Evolutionary conservation across 2,888 invertebrate genomes (phyloP).

Genomic region (Biston betularia): DNA sequence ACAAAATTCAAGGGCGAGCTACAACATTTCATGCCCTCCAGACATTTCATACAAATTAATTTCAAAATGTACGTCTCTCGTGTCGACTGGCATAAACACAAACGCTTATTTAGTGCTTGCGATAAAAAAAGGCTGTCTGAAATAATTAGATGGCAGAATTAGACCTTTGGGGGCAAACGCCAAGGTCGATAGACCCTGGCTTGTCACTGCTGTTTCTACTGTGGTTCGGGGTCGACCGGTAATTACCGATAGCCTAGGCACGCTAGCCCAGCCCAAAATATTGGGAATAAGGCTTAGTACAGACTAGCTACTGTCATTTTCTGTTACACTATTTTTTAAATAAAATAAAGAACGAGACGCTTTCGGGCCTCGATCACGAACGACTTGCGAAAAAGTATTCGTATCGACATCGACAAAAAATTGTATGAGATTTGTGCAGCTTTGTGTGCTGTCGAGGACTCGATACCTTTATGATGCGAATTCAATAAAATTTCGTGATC

Average conservation of each 20-base stretch:
- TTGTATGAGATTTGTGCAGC: too few species aligned
- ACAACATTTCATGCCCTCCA: conserved; percentile 1
- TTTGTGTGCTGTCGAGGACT: too few species aligned
- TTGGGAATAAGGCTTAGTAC: conserved; percentile 9
- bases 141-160: conserved; percentile 32
- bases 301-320: neutral
- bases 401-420: too few species aligned
- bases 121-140: conserved; percentile 31
- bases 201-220: neutral
- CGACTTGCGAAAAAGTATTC: too few species aligned
- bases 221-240: conserved; percentile 14
- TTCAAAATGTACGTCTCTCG: conserved; percentile 18
- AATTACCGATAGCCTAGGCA: conserved; percentile 40
- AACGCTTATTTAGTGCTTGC: conserved; percentile 30
- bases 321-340: too few species aligned
- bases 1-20: neutral
- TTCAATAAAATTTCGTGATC: too few species aligned
- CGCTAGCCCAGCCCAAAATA: conserved; percentile 42
- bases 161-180: conserved; percentile 33
- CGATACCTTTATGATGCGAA: too few species aligned
- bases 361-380: too few species aligned
- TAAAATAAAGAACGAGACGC: too few species aligned
- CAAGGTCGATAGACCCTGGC: conserved; percentile 40
- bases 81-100: conserved; percentile 32
- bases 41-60: conserved; percentile 21